Evolutionary conservation across 2,797 vertebrate genomes (phyloP).

Genomic region (Trichosurus vulpecula): DNA sequence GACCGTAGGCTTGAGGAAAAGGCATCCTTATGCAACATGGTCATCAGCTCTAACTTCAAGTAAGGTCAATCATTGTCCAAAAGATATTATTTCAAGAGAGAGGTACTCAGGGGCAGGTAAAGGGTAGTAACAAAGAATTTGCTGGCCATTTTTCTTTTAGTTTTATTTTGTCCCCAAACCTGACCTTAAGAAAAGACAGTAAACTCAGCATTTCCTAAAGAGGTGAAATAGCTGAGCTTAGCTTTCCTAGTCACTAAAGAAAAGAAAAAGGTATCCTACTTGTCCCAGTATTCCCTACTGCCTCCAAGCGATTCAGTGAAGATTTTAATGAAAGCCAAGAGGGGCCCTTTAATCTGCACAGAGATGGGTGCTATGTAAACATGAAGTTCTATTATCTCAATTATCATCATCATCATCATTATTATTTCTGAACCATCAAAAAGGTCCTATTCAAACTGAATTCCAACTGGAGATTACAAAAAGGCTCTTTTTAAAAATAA

Average conservation of each 20-base stretch:
- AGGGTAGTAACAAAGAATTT: not conserved
- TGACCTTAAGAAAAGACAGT: conserved; percentile 1
- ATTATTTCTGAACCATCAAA: not conserved
- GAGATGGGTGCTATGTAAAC: not conserved
- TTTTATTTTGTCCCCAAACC: not conserved
- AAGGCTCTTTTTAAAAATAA: not conserved
- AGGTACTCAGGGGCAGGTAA: not conserved
- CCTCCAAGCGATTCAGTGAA: not conserved
- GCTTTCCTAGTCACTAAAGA: not conserved
- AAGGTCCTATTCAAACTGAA: not conserved
- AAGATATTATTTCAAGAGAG: not conserved
- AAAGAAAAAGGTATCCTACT: not conserved
- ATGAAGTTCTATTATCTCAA: not conserved
- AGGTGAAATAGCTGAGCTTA: not conserved
- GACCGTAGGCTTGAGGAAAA: not conserved
- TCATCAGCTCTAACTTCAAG: not conserved
- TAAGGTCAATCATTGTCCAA: not conserved
- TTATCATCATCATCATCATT: not conserved
- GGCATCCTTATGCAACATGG: not conserved
- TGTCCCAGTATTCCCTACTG: not conserved
- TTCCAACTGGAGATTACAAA: not conserved
- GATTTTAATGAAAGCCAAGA: not conserved
- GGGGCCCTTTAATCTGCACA: not conserved
- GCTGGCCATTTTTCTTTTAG: not conserved
- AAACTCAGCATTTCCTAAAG: not conserved